These are phyloP conservation scores for Ormyrus pomaceus DNA, from an alignment of 2,888 invertebrate genomes.

Conservation along the genomic window DNA sequence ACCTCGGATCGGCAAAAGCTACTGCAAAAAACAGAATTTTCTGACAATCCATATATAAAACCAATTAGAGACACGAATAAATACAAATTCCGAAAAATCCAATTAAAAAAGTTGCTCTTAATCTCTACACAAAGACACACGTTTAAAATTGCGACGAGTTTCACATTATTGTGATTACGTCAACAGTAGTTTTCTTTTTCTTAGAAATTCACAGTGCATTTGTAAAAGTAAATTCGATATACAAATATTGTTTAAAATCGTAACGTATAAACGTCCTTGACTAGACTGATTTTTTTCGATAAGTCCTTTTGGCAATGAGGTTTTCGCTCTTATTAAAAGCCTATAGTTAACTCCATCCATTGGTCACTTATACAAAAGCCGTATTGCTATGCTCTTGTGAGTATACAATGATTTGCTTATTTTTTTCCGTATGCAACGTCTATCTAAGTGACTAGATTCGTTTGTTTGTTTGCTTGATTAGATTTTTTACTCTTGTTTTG, in stretches of 20 bases:
- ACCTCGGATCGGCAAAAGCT: neutral
- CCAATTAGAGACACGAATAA: slow-evolving; percentile 1
- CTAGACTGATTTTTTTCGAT: slow-evolving; percentile 40
- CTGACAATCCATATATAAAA: slow-evolving; percentile 16
- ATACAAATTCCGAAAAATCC: slow-evolving; percentile 15
- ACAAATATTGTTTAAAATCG: slow-evolving; percentile 42
- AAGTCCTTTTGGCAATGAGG: slow-evolving; percentile 43
- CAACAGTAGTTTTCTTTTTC: slow-evolving; percentile 11
- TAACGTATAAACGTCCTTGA: slow-evolving; percentile 39
- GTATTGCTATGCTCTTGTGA: slow-evolving; percentile 28
- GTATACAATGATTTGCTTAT: slow-evolving; percentile 43
- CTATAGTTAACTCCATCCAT: slow-evolving; percentile 49
- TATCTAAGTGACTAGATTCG: slow-evolving; percentile 51
- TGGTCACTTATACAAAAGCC: slow-evolving; percentile 51
- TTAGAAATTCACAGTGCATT: slow-evolving; percentile 48
- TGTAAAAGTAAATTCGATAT: slow-evolving; percentile 45
- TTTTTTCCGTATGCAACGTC: slow-evolving; percentile 31
- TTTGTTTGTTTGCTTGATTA: slow-evolving; percentile 28
- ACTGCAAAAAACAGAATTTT: neutral
- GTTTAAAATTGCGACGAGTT: slow-evolving; percentile 14
- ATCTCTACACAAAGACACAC: slow-evolving; percentile 17
- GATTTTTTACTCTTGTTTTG: slow-evolving; percentile 14
- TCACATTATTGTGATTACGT: neutral
- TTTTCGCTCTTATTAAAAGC: slow-evolving; percentile 52
- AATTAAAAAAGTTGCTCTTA: slow-evolving; percentile 33